Conservation (phyloP, 2,797 vertebrate genomes). For the Poliocrania exsul region DNA sequence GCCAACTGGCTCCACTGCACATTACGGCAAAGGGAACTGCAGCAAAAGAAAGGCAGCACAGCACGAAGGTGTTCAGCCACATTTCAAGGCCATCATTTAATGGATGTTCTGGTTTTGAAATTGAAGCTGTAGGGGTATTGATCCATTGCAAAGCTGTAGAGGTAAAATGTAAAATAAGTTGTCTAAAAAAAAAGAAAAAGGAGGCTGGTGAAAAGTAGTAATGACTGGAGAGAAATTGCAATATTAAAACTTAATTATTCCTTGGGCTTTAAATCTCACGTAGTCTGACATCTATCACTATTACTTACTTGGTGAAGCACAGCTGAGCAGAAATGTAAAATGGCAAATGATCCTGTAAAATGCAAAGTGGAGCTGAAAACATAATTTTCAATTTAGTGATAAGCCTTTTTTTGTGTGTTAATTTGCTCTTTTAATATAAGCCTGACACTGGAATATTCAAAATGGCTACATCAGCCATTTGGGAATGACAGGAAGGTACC, state of each 20-base stretch:
- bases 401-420: not conserved
- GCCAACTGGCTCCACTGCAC: not conserved
- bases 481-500: not conserved
- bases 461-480: not conserved
- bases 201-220: not conserved
- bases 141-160: not conserved
- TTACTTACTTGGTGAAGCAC: not conserved
- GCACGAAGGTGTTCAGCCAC: not conserved
- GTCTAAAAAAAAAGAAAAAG: not conserved
- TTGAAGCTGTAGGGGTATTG: not conserved
- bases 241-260: slow-evolving; percentile 6
- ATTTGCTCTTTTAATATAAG: not conserved
- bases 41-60: not conserved
- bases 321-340: not conserved
- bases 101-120: not conserved
- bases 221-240: not conserved
- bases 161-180: not conserved
- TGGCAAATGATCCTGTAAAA: not conserved
- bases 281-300: not conserved
- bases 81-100: not conserved
- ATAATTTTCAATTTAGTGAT: not conserved
- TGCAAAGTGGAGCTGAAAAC: not conserved
- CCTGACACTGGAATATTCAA: not conserved
- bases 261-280: not conserved
- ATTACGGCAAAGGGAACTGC: not conserved